Conservation (phyloP, 2,113 vertebrate species). For the Ellobius talpinus region DNA sequence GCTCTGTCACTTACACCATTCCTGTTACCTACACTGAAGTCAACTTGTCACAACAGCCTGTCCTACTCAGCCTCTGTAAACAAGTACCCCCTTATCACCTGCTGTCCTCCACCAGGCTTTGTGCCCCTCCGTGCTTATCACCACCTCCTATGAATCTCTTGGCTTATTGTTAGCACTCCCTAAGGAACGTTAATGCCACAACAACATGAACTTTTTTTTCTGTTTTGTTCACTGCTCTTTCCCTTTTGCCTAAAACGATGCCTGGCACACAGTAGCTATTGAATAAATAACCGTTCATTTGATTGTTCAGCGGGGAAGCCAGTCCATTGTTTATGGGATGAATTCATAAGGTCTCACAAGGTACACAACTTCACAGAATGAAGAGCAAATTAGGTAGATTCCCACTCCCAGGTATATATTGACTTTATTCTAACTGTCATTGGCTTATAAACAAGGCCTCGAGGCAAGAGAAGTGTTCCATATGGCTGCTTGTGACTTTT, state of each 20-base stretch:
- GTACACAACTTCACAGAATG: slow-evolving; percentile 9
- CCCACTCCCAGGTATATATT: neutral
- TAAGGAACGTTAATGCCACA: neutral
- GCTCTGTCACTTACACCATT: neutral
- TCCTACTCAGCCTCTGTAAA: neutral
- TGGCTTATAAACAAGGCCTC: neutral
- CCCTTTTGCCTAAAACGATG: neutral
- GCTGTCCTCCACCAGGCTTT: neutral
- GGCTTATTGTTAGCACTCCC: neutral
- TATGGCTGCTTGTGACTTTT: neutral
- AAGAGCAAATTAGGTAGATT: neutral
- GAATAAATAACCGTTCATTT: slow-evolving; percentile 13
- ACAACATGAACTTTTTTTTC: neutral
- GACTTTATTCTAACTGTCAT: neutral
- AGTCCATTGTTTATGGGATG: neutral
- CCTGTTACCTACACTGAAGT: neutral
- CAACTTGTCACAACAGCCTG: neutral
- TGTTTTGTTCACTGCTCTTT: neutral
- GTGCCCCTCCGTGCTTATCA: neutral
- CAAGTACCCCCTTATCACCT: neutral
- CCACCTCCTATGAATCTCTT: neutral
- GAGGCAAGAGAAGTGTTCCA: neutral
- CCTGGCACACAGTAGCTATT: neutral
- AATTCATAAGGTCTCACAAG: neutral
- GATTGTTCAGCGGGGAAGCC: neutral